Conservation (phyloP, 1,140 invertebrate species). For the Zaprionus taronus region DNA sequence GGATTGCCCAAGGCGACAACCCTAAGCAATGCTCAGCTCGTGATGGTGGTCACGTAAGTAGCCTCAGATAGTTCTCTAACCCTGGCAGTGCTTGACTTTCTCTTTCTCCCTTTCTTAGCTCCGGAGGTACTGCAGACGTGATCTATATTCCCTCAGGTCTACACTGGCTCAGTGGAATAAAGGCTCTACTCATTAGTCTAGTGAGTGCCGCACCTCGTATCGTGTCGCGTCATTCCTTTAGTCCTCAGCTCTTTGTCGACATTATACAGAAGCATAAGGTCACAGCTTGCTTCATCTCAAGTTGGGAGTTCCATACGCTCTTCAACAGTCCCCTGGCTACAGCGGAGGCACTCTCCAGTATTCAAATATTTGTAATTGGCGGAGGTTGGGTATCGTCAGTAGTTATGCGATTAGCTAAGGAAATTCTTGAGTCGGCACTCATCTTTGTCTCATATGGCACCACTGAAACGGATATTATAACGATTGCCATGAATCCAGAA, state of each 20-base stretch:
- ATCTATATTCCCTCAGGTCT: not conserved
- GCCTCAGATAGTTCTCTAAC: not conserved
- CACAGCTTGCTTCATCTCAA: constrained; percentile 2
- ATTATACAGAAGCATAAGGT: constrained; percentile 16
- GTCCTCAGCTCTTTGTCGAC: not conserved
- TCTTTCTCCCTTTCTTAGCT: not conserved
- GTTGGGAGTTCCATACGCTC: constrained; percentile 33
- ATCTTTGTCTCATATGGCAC: constrained; percentile 18
- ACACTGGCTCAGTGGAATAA: constrained; percentile 25
- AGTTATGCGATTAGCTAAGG: constrained; percentile 3
- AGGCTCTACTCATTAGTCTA: not conserved
- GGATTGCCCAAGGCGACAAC: constrained; percentile 91
- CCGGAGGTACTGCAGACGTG: not conserved
- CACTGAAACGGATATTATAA: constrained; percentile 28
- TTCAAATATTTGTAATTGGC: constrained; percentile 14
- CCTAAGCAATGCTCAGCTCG: constrained; percentile 86
- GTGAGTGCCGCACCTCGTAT: constrained; percentile 14
- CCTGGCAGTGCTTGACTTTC: not conserved
- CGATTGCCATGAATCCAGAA: constrained; percentile 15
- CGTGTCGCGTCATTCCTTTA: constrained; percentile 1
- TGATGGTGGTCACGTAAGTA: constrained; percentile 14
- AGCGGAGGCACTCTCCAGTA: not conserved
- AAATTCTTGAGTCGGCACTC: not conserved
- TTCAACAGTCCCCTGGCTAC: constrained; percentile 24
- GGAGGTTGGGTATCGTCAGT: constrained; percentile 31